Evolutionary conservation across 1,140 invertebrate species (phyloP).

Genomic region (Drosophila bipectinata): DNA sequence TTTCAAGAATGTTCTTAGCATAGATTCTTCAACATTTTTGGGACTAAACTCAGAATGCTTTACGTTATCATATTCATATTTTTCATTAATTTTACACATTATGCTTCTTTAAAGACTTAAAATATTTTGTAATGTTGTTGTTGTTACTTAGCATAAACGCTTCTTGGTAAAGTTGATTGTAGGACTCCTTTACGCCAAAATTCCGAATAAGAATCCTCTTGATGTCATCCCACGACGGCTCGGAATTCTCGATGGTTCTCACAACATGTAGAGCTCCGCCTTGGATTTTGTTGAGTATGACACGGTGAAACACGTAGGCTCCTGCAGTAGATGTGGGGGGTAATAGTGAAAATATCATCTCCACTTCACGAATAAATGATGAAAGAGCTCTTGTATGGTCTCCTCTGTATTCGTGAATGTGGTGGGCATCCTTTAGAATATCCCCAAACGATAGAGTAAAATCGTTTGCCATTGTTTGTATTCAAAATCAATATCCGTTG

Average conservation of each 20-base stretch:
- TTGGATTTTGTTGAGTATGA: background rate
- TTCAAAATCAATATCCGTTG: background rate
- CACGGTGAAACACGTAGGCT: background rate
- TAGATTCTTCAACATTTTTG: slow-evolving; percentile 4
- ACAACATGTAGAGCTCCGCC: slow-evolving; percentile 1
- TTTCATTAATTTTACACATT: too few relatives aligned
- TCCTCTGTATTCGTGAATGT: slow-evolving; percentile 1
- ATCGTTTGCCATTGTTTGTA: slow-evolving; percentile 1
- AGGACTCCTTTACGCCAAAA: background rate
- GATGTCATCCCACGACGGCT: slow-evolving; percentile 3
- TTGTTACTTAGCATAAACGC: slow-evolving; percentile 3
- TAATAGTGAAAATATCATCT: slow-evolving; percentile 3
- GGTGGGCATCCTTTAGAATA: background rate
- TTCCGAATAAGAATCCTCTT: slow-evolving; percentile 3
- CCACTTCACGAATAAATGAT: slow-evolving; percentile 38
- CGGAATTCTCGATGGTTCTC: slow-evolving; percentile 1
- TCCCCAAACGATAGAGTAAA: slow-evolving; percentile 1
- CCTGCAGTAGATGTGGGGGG: background rate
- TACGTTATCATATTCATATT: background rate
- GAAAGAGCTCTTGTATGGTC: slow-evolving; percentile 29
- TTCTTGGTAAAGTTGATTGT: slow-evolving; percentile 1
- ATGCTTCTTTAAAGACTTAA: background rate
- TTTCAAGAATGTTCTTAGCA: slow-evolving; percentile 3
- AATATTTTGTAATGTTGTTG: slow-evolving; percentile 1
- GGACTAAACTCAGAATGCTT: slow-evolving; percentile 3